Percentiles rank a stretch among this genome's conserved stretches.
Conservation (phyloP, 30 jellyfish, hydroid and myxozoan species). For the Hydractinia symbiolongicarpus region DNA sequence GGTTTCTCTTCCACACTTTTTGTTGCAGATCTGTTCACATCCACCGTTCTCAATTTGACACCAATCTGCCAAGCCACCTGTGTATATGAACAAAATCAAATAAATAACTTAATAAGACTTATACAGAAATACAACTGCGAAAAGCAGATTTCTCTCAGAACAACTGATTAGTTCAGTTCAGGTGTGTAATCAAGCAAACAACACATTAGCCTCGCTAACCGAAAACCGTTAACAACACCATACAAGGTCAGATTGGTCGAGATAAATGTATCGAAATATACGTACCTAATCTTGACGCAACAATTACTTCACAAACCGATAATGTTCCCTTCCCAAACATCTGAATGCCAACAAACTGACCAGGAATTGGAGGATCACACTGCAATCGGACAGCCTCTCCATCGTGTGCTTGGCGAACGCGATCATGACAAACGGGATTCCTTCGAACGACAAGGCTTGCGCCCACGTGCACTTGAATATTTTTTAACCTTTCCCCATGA, state of each 20-base stretch:
- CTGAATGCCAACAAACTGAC: constrained; percentile 86
- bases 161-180: too few relatives aligned
- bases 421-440: constrained; percentile 96
- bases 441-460: constrained; percentile 39
- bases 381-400: constrained; percentile 95
- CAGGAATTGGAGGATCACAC: constrained; percentile 99
- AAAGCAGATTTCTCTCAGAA: too few relatives aligned
- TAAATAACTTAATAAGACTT: background rate
- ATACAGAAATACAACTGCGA: background rate
- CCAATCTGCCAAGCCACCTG: constrained; percentile 93
- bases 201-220: too few relatives aligned
- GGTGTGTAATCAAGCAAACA: too few relatives aligned
- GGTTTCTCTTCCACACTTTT: constrained; percentile 71
- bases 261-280: background rate
- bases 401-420: constrained; percentile 72
- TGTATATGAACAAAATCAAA: background rate
- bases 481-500: constrained; percentile 76
- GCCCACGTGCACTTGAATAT: constrained; percentile 92
- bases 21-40: constrained; percentile 81
- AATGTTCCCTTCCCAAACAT: constrained; percentile 91
- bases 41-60: constrained; percentile 96
- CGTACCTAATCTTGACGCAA: constrained; percentile 85
- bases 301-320: constrained; percentile 92
- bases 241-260: background rate
- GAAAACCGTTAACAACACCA: too few relatives aligned